Evolutionary conservation across 2,888 invertebrate genomes (phyloP).

Genomic region (Heliconius hortense): DNA sequence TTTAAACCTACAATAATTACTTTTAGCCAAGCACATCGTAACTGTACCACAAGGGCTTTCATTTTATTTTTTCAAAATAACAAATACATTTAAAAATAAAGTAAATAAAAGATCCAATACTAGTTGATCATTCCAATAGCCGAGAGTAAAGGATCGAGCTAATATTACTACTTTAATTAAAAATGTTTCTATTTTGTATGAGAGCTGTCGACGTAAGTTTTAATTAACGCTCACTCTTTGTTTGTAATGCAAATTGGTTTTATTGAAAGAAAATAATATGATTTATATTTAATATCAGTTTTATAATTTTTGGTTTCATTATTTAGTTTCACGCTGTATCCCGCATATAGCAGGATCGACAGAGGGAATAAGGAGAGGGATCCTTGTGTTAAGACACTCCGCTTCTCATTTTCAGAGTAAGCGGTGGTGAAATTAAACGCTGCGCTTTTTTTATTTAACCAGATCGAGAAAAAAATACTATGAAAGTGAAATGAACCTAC

Average conservation of each 20-base stretch:
- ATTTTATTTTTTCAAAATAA: too few species aligned
- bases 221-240: slow-evolving; percentile 5
- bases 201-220: slow-evolving; percentile 4
- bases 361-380: background rate
- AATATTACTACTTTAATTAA: slow-evolving; percentile 7
- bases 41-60: too few species aligned
- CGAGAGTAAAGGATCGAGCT: background rate
- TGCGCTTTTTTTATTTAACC: too few species aligned
- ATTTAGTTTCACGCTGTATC: too few species aligned
- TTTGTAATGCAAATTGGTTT: slow-evolving; percentile 11
- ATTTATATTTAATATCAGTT: background rate
- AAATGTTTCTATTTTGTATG: slow-evolving; percentile 11
- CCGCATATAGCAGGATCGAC: too few species aligned
- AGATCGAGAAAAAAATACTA: too few species aligned
- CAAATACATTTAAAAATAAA: background rate
- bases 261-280: background rate
- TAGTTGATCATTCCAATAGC: background rate
- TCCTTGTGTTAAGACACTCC: background rate
- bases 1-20: too few species aligned
- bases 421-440: too few species aligned
- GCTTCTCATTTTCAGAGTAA: background rate
- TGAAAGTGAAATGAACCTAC: too few species aligned
- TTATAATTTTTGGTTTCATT: too few species aligned
- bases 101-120: background rate
- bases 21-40: too few species aligned